Base-by-base conservation (phyloP, 2,113 vertebrate genomes). In the Anas platyrhynchos region DNA sequence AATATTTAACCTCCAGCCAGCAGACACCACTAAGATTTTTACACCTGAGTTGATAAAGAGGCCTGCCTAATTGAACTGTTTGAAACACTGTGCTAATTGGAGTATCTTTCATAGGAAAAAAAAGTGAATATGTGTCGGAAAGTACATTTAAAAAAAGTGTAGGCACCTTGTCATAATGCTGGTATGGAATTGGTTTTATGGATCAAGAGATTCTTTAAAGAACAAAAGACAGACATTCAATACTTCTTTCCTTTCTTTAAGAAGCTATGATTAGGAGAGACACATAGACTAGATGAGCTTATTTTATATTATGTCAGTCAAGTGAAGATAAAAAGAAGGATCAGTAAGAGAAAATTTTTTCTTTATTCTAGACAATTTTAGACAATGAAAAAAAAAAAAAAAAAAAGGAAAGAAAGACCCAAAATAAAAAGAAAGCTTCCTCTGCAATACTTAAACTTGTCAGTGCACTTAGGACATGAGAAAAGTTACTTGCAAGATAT, bases 1-100 rank as follows among this genome's bases (percentile, higher is more conserved):
- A 96, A 79, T 93, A 90, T 90, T 86, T 94, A 89, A 94, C 83
- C 66, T 94, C 72, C 76, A 96, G 76, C 25, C 76, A 58, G 67
- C 62, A 89, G 68, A 86, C 21, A 69, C 12, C 22, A 43, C 58
- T 34, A 52, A 69, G 41, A 44, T 48, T 85, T 92, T 88, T 87
- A 89, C 9, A 92, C 46, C 84, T 55, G 55, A 89, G 54, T 67
- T 67, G n/a, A 26, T 76, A 56, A 44, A 58, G 38, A 76, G 73
- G 29, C 34, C 63, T 55, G 44, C 5, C 32, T 88, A 78, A 79
- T 3, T 43, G 72, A 93, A 67, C 32, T 72, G 13, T 41, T 85
- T 38, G 48, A 88, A 91, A 77, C 34, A 41, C 22, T 32, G 16
- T 46, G n/a, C 36, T 90, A 48, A 86, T 83, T 86, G 55, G 31